Evolutionary conservation across 2,113 vertebrate genomes (phyloP).

Genomic region (Myotis yumanensis): DNA sequence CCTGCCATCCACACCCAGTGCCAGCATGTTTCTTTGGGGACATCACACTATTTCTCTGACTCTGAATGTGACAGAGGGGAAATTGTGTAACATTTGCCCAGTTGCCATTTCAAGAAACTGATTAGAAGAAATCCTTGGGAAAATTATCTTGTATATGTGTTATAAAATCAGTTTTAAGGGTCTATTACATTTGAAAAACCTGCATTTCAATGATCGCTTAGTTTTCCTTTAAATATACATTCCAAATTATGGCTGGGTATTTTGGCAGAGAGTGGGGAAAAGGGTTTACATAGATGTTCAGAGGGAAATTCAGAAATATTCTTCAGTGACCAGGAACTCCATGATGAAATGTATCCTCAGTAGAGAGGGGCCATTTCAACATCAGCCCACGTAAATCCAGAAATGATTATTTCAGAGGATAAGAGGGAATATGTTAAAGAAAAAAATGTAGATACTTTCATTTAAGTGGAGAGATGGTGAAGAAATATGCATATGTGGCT

Average conservation of each 20-base stretch:
- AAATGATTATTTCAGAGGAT: not conserved
- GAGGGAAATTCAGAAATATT: conserved; percentile 1
- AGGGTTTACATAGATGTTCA: not conserved
- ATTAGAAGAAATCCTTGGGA: not conserved
- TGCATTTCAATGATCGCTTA: not conserved
- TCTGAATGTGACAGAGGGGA: not conserved
- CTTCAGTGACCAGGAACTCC: not conserved
- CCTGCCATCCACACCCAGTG: fast-evolving
- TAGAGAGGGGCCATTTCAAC: not conserved
- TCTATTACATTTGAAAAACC: not conserved
- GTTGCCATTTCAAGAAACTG: not conserved
- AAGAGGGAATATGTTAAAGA: not conserved
- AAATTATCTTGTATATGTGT: conserved; percentile 15
- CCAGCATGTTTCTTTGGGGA: not conserved
- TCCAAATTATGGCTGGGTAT: not conserved
- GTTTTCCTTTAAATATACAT: not conserved
- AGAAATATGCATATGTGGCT: not conserved
- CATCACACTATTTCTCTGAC: not conserved
- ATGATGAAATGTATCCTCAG: not conserved
- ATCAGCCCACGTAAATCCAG: not conserved
- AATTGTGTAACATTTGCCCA: not conserved
- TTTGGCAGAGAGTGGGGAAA: not conserved
- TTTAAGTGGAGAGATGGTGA: not conserved
- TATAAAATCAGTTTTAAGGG: conserved; percentile 12
- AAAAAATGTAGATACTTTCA: not conserved